Evolutionary conservation across 2,888 invertebrate species (phyloP).

Genomic region (Hypomecis punctinalis): DNA sequence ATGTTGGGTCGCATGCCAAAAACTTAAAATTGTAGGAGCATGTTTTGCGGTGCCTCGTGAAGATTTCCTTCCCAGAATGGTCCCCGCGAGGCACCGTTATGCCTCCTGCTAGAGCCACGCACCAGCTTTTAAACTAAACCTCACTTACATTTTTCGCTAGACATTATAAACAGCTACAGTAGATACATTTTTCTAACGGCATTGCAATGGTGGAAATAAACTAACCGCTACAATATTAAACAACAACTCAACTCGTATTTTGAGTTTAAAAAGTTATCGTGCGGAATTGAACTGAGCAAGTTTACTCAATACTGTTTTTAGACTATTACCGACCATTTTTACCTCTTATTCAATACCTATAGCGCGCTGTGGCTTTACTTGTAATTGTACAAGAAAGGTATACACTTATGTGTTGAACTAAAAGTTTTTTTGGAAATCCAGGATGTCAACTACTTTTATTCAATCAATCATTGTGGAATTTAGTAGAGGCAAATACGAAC

Average conservation of each 20-base stretch:
- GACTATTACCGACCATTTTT: not conserved
- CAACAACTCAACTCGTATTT: conserved; percentile 19
- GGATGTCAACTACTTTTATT: too few relatives aligned
- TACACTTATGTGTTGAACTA: too few relatives aligned
- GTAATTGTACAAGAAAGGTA: too few relatives aligned
- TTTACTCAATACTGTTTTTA: conserved; percentile 6
- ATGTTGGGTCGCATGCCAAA: conserved; percentile 64
- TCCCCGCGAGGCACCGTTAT: conserved; percentile 66
- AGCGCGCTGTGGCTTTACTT: too few relatives aligned
- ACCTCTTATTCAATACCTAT: not conserved
- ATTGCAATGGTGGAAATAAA: conserved; percentile 29
- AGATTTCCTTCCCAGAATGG: conserved; percentile 53
- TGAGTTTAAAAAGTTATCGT: conserved; percentile 16
- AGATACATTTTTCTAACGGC: conserved; percentile 45
- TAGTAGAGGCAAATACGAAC: too few relatives aligned
- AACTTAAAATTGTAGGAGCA: conserved; percentile 68
- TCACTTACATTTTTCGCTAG: conserved; percentile 62
- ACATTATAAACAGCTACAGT: conserved; percentile 51
- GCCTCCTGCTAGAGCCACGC: conserved; percentile 50
- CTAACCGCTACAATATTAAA: conserved; percentile 22
- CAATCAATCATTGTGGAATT: too few relatives aligned
- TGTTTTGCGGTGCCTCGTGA: conserved; percentile 55
- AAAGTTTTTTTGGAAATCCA: too few relatives aligned
- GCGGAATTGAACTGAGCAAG: conserved; percentile 5
- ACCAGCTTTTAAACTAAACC: conserved; percentile 73